Evolutionary conservation across 2,888 invertebrate genomes (phyloP).

Genomic region (Ophonus ardosiacus): DNA sequence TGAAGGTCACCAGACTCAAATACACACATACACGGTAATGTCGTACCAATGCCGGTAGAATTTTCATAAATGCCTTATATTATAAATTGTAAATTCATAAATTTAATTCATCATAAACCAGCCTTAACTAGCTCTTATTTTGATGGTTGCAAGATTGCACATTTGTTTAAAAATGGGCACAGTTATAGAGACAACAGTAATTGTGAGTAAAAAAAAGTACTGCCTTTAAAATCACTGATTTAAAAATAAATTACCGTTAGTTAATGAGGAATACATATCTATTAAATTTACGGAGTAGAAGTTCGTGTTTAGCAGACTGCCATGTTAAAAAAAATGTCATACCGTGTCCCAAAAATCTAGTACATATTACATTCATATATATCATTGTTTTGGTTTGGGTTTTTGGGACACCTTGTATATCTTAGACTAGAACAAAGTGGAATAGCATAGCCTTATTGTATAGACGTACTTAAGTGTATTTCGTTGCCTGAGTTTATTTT

Average conservation of each 20-base stretch:
- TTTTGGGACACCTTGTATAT: background rate
- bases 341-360: background rate
- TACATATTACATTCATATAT: background rate
- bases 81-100: too few relatives aligned
- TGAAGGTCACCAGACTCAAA: too few relatives aligned
- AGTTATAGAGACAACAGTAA: too few relatives aligned
- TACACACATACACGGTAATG: too few relatives aligned
- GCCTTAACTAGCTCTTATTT: too few relatives aligned
- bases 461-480: slow-evolving; percentile 19
- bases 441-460: slow-evolving; percentile 1
- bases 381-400: background rate
- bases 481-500: slow-evolving; percentile 20
- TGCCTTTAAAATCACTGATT: background rate
- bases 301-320: slow-evolving; percentile 23
- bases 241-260: background rate
- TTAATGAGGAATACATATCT: slow-evolving; percentile 14
- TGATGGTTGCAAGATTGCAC: too few relatives aligned
- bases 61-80: too few relatives aligned
- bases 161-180: too few relatives aligned
- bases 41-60: too few relatives aligned
- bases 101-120: too few relatives aligned
- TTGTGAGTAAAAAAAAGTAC: background rate
- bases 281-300: background rate
- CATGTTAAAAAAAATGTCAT: background rate
- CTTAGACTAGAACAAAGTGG: slow-evolving; percentile 8